Base-by-base conservation (phyloP, 2,888 invertebrate species). In the Synanthedon tipuliformis region DNA sequence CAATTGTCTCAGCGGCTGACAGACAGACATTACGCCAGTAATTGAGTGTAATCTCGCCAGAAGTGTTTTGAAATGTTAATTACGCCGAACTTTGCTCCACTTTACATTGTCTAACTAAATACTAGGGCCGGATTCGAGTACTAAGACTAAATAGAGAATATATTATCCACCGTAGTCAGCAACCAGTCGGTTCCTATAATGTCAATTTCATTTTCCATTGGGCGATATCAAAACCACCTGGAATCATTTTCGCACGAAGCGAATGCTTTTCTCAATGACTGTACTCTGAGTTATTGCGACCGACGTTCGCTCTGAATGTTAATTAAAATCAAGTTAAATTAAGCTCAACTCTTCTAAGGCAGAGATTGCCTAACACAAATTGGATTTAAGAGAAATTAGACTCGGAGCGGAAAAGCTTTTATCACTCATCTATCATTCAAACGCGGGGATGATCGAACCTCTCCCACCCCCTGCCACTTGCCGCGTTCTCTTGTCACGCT, bases 371-470 rank as follows among this genome's bases (percentile, higher is more conserved):
- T 45, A 15, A 45, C 45, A 15, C 45, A 15, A 15, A 45, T 45
- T 15, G 45, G 45, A 15, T 45, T 45, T 45, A 45, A 45, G 45
- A 45, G 45, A 45, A 45, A 45, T 45, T 45, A 45, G 45, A 45
- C 13, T 15, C 45, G 13, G 45, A 45, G 15, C 45, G 59, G 55
- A 34, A 60, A 60, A 61, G 59, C 68, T 68, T 69, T 70, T 64
- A 66, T 64, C 60, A 60, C 61, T 69, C 72, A 69, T 73, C 62
- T 64, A 71, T 71, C 65, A 72, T 71, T 68, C 65, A 69, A 58
- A 55, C 51, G 49, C 18, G 49, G 23, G 49, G 49, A 16, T 16
- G 49, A 49, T 16, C 18, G 49, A 49, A 53, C 55, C 52, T 53
- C 48, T 54, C 50, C 3, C 10, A 55, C 51, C 50, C 52, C 51